Conservation (phyloP, 2,797 vertebrate species). For the Melanotaenia trifasciata region DNA sequence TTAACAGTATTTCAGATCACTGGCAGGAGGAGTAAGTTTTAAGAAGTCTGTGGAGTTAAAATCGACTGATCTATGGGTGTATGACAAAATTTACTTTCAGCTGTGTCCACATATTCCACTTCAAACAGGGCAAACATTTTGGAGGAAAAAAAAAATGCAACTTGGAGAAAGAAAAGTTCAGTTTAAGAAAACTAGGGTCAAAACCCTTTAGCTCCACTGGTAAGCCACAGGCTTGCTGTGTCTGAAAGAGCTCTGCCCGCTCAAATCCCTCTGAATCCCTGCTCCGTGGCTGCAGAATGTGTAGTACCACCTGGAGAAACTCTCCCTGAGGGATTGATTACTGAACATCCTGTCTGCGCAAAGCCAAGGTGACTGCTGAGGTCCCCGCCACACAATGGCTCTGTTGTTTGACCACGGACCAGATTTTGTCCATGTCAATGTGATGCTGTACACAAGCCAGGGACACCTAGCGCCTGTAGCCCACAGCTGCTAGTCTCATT, state of each 20-base stretch:
- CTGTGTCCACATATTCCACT: background rate
- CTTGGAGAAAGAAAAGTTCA: constrained; percentile 19
- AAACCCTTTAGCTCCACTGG: constrained; percentile 59
- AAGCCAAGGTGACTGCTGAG: constrained; percentile 68
- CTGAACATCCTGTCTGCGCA: constrained; percentile 75
- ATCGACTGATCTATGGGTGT: background rate
- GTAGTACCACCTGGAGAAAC: constrained; percentile 80
- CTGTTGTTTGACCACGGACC: constrained; percentile 69
- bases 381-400: constrained; percentile 74
- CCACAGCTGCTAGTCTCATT: constrained; percentile 76
- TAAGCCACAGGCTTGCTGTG: constrained; percentile 75
- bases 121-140: constrained; percentile 2
- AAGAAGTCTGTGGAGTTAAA: background rate
- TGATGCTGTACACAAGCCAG: constrained; percentile 69
- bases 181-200: constrained; percentile 56
- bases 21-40: background rate
- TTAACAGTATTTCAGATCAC: constrained; percentile 9
- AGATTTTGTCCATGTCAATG: constrained; percentile 68
- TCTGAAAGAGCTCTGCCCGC: constrained; percentile 70
- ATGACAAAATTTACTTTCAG: constrained; percentile 7
- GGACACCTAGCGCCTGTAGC: constrained; percentile 65
- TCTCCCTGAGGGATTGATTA: constrained; percentile 79
- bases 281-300: constrained; percentile 66
- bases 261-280: constrained; percentile 72
- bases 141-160: constrained; percentile 13